A percentile compares a stretch with the other conserved stretches of the same genome.
These are phyloP conservation scores for Grallaria varia DNA, from an alignment of 2,113 vertebrate species.

Conservation along the genomic window DNA sequence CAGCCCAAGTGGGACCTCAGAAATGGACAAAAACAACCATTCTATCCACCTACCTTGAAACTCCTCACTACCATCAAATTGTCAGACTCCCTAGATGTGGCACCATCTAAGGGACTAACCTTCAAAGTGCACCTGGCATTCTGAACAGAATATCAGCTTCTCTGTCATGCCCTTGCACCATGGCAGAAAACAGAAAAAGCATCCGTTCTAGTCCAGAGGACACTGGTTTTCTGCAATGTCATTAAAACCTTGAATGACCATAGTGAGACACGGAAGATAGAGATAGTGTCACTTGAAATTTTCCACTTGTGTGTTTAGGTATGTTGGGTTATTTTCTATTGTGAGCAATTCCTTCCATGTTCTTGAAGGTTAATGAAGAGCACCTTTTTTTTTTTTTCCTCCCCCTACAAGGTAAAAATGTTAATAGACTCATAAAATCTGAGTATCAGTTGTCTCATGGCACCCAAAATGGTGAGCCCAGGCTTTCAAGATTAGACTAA, in stretches of 20 bases:
- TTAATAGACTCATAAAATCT: neutral
- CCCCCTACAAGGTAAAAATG: neutral
- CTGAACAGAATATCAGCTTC: neutral
- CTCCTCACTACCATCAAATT: neutral
- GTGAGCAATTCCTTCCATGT: neutral
- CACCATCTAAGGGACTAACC: neutral
- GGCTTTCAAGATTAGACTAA: neutral
- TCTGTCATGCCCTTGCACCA: neutral
- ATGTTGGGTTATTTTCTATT: neutral
- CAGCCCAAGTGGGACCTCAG: neutral
- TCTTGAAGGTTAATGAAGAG: neutral
- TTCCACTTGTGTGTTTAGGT: neutral
- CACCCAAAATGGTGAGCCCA: neutral
- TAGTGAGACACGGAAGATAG: neutral
- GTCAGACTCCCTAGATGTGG: neutral
- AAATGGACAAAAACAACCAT: neutral
- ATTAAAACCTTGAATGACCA: neutral
- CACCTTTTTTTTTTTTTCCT: fast-evolving
- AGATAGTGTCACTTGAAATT: neutral
- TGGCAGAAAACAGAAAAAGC: neutral
- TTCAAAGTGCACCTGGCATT: neutral
- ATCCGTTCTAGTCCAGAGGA: neutral
- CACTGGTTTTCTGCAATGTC: neutral
- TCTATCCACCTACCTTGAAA: neutral
- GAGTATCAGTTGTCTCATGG: neutral